phyloP scores from a whole-genome alignment of 2,888 invertebrate species.

The Eupeodes latifasciatus region DNA sequence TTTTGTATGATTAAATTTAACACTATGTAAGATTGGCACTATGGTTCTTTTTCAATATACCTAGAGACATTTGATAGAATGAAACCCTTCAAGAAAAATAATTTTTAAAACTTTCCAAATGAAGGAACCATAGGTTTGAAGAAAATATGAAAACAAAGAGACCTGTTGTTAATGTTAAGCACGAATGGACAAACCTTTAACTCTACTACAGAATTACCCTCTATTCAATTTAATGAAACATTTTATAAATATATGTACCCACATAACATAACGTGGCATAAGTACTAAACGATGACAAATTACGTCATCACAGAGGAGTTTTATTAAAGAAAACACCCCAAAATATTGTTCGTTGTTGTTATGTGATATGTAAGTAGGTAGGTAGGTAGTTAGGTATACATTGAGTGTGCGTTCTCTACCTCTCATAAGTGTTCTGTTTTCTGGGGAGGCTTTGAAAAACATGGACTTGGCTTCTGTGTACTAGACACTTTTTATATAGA shows the following conservation, averaged over 20 bases:
- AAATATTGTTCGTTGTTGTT: conserved; percentile 43
- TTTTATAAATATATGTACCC: too few relatives aligned
- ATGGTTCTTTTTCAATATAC: conserved; percentile 7
- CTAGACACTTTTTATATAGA: background rate
- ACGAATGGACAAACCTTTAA: conserved; percentile 19
- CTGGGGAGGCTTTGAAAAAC: conserved; percentile 8
- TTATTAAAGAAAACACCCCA: conserved; percentile 53
- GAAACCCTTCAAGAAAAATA: conserved; percentile 41
- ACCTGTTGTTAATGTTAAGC: conserved; percentile 38
- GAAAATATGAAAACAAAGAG: conserved; percentile 45
- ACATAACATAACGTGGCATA: background rate
- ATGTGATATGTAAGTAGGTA: background rate
- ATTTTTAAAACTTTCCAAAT: conserved; percentile 21
- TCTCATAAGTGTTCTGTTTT: background rate
- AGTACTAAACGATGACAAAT: conserved; percentile 52
- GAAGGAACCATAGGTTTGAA: background rate
- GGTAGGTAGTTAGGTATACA: background rate
- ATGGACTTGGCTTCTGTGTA: conserved; percentile 20
- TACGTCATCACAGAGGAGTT: conserved; percentile 66
- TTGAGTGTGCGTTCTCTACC: background rate
- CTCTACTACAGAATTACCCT: background rate
- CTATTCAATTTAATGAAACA: background rate
- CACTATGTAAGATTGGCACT: background rate
- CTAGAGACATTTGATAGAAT: background rate
- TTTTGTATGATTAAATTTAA: background rate